phyloP scores from a whole-genome alignment of 2,113 vertebrate genomes.

The Psilopsiagon aurifrons region DNA sequence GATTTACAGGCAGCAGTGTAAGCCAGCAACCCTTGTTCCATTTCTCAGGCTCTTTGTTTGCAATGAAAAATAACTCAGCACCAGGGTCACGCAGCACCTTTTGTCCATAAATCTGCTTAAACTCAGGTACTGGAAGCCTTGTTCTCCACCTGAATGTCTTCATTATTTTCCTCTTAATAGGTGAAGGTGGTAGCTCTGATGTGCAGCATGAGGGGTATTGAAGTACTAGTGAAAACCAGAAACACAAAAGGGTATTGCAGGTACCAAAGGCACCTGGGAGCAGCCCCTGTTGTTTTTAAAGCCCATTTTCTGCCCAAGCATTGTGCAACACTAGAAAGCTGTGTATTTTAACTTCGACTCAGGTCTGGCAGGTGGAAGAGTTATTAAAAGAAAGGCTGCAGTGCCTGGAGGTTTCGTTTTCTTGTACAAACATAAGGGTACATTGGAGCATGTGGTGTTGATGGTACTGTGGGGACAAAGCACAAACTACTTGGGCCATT shows the following conservation, averaged over 20 bases:
- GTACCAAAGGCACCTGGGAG: not conserved
- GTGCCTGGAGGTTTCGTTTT: slow-evolving; percentile 36
- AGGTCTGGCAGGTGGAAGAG: slow-evolving; percentile 54
- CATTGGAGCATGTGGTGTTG: slow-evolving; percentile 57
- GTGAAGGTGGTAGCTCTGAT: not conserved
- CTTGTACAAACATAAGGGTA: slow-evolving; percentile 59
- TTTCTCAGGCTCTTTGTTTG: not conserved
- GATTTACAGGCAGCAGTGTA: not conserved
- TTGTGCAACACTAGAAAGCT: slow-evolving; percentile 20
- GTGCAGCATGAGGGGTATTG: not conserved
- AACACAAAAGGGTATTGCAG: not conserved
- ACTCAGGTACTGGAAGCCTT: not conserved
- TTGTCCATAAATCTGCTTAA: not conserved
- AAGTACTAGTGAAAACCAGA: not conserved
- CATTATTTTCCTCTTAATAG: not conserved
- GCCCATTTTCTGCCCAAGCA: not conserved
- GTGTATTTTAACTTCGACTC: not conserved
- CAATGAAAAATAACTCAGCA: not conserved
- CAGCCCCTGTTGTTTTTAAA: not conserved
- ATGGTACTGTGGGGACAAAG: slow-evolving; percentile 60
- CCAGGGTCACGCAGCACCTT: not conserved
- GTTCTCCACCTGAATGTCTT: not conserved
- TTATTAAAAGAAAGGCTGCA: slow-evolving; percentile 55
- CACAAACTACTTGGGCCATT: slow-evolving; percentile 54
- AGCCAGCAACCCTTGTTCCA: not conserved